Conservation (phyloP, 2,113 vertebrate species). For the Antidorcas marsupialis region DNA sequence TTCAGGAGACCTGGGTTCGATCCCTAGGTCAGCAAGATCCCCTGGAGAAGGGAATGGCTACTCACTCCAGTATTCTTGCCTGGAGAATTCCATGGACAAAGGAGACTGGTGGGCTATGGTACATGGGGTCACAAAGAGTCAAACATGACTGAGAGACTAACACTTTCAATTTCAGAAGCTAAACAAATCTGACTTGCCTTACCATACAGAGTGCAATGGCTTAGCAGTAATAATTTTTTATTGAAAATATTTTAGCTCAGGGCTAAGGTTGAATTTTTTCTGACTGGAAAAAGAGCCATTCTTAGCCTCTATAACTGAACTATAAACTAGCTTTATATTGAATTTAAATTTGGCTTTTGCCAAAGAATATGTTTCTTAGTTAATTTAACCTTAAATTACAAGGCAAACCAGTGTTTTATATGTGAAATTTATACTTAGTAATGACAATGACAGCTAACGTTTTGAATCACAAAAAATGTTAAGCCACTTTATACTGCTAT, state of each 20-base stretch:
- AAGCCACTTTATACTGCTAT: background rate
- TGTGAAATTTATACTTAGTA: background rate
- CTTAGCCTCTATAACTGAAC: background rate
- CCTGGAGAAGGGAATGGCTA: background rate
- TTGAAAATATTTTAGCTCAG: background rate
- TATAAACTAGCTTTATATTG: background rate
- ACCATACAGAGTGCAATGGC: background rate
- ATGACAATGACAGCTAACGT: background rate
- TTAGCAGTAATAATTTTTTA: background rate
- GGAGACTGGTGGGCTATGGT: background rate
- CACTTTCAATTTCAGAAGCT: background rate
- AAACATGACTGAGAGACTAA: background rate
- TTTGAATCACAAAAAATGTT: background rate
- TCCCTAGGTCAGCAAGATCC: background rate
- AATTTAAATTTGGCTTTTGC: background rate
- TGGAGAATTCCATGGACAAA: background rate
- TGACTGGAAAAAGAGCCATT: background rate
- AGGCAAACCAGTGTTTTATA: background rate
- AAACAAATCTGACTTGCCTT: background rate
- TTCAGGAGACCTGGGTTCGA: background rate
- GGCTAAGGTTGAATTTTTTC: background rate
- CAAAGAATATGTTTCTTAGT: background rate
- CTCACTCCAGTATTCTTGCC: background rate
- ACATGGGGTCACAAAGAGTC: background rate
- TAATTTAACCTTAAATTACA: slow-evolving; percentile 1